phyloP scores from a whole-genome alignment of 92 coral and sea anemone species.

The Diadumene lineata region DNA sequence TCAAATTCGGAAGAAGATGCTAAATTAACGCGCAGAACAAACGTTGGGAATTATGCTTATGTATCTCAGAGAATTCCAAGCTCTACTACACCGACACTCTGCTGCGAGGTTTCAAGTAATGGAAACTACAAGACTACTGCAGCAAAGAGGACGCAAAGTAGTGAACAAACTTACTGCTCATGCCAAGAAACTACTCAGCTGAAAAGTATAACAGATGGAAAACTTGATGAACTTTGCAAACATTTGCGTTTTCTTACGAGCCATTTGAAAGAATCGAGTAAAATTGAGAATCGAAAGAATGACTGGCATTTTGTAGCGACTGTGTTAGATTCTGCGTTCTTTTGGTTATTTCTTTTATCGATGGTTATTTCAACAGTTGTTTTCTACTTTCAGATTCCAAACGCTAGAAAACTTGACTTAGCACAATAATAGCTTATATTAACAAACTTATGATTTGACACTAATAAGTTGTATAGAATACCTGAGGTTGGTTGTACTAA shows the following conservation, averaged over 20 bases:
- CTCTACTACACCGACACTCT: slow-evolving; percentile 10
- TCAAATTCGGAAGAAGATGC: not conserved
- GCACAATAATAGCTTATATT: not conserved
- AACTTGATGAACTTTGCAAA: slow-evolving; percentile 51
- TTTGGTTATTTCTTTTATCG: slow-evolving; percentile 67
- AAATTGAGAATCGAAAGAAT: slow-evolving; percentile 46
- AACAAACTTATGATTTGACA: not conserved
- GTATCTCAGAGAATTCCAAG: slow-evolving; percentile 8
- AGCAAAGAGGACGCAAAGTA: slow-evolving; percentile 33
- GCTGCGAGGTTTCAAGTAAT: not conserved
- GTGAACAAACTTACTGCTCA: not conserved
- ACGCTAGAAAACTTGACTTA: not conserved
- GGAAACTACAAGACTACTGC: slow-evolving; percentile 6
- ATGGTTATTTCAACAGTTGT: slow-evolving; percentile 55
- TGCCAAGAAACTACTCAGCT: not conserved
- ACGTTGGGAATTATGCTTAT: slow-evolving; percentile 18
- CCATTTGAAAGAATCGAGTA: slow-evolving; percentile 53
- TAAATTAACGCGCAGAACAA: not conserved
- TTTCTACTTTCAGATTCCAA: slow-evolving; percentile 73
- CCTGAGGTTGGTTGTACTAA: too few relatives aligned
- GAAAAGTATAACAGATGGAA: slow-evolving; percentile 41
- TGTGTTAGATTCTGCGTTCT: slow-evolving; percentile 80
- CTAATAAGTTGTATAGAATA: too few relatives aligned
- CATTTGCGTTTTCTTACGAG: slow-evolving; percentile 61
- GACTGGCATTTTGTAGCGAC: slow-evolving; percentile 97